Evolutionary conservation across 1,140 invertebrate species (phyloP), one percentile per base, ranked within the genome.

Genomic region (Anthonomus grandis): DNA sequence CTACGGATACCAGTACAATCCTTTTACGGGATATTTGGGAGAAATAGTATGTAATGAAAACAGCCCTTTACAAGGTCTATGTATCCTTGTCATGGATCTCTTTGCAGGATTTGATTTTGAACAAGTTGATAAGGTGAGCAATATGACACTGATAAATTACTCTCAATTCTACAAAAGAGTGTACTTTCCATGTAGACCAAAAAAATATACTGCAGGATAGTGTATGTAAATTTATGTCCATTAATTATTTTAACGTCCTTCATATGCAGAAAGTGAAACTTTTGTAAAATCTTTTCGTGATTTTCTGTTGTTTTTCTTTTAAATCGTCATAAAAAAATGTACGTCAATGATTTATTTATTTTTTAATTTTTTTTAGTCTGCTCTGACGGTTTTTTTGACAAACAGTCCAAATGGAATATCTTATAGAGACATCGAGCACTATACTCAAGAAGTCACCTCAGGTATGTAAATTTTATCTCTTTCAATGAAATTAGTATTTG

Each of bases 321-420:
- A n/a, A n/a, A n/a, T n/a, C n/a, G n/a, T n/a, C n/a, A n/a, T n/a
- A n/a, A n/a, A n/a, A n/a, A n/a, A n/a, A n/a, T n/a, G n/a, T n/a
- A n/a, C n/a, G n/a, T n/a, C n/a, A n/a, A n/a, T n/a, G 36, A 8
- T 31, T 31, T 8, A 31, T n/a, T 31, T 31, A 31, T 31, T 31
- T 31, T 31, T 31, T 31, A 31, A 31, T 41, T 45, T 22, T 1
- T 56, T 47, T 38, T 17, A 47, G 42, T 24, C 22, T 8, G 27
- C 19, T 34, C n/a, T 48, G 12, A 19, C 62, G 9, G 41, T 54
- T 3, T 48, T 58, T 19, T 21, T 48, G 2, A 31, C 58, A 42
- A 60, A 59, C 23, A 39, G 25, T 9, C 59, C 59, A 0, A 50
- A 18, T 6, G 62, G 62, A 13, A 24, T 54, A 2, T 64, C 62